Evolutionary conservation across 2,888 invertebrate species (phyloP).

Genomic region (Leptopilina myrica): DNA sequence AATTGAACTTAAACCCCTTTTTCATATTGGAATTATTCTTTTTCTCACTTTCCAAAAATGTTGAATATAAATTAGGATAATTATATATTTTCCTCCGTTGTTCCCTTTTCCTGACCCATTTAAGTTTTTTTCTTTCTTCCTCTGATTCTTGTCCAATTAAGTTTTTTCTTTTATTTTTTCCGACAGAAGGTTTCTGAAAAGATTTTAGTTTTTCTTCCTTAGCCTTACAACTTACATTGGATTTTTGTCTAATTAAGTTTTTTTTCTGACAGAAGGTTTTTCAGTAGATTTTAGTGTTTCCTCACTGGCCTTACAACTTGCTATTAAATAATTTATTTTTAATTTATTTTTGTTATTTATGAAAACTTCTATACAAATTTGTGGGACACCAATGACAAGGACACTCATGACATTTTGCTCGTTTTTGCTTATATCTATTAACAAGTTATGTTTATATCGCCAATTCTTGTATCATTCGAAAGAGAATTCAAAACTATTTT

Average conservation of each 20-base stretch:
- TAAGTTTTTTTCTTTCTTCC: background rate
- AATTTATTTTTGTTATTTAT: background rate
- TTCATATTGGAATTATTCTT: slow-evolving; percentile 8
- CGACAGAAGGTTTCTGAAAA: background rate
- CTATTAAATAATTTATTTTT: background rate
- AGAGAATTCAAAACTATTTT: no score
- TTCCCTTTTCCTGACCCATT: background rate
- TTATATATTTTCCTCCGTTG: background rate
- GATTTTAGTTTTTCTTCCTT: no score
- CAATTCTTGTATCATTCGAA: no score
- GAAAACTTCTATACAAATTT: no score
- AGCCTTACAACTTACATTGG: background rate
- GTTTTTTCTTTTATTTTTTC: background rate
- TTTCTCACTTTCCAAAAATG: slow-evolving; percentile 27
- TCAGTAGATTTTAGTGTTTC: background rate
- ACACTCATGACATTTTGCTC: no score
- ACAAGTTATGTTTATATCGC: no score
- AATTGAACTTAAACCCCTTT: background rate
- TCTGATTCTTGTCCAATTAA: background rate
- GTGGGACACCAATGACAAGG: no score
- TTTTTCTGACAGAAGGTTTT: background rate
- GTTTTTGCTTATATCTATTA: no score
- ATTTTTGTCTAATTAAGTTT: background rate
- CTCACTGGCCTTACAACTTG: background rate
- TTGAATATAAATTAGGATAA: slow-evolving; percentile 14